Evolutionary conservation across 2,888 invertebrate species (phyloP).

Genomic region (Heteropelma amictum): DNA sequence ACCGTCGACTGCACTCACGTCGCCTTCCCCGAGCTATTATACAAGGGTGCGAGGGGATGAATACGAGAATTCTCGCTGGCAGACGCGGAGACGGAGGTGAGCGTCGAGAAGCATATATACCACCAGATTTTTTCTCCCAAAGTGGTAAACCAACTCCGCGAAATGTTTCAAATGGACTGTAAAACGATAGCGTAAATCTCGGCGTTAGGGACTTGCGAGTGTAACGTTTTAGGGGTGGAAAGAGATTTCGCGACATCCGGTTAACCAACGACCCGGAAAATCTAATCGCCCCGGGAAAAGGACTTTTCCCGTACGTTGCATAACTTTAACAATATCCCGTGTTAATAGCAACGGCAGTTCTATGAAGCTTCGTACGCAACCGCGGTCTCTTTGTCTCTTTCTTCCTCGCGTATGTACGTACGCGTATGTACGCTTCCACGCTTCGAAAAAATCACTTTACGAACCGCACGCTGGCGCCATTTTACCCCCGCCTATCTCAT

Average conservation of each 20-base stretch:
- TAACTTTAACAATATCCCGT: constrained; percentile 9
- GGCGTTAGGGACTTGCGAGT: neutral
- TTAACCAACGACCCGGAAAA: constrained; percentile 54
- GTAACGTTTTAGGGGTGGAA: neutral
- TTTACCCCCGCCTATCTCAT: constrained; percentile 14
- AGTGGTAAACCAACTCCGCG: constrained; percentile 48
- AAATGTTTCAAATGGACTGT: constrained; percentile 51
- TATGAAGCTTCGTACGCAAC: neutral
- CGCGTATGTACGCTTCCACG: no score
- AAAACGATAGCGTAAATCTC: constrained; percentile 52
- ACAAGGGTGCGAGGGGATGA: constrained; percentile 8
- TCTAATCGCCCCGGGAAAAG: constrained; percentile 47
- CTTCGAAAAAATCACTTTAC: constrained; percentile 46
- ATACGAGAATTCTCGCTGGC: no score
- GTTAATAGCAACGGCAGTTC: constrained; percentile 10
- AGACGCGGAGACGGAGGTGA: neutral
- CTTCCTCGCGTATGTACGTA: neutral
- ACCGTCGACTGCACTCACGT: constrained; percentile 42
- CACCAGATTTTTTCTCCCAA: constrained; percentile 12
- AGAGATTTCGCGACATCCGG: constrained; percentile 47
- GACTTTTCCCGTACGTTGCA: constrained; percentile 14
- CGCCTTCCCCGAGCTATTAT: constrained; percentile 39
- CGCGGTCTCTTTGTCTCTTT: neutral
- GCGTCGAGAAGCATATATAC: neutral
- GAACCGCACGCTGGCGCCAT: constrained; percentile 33